phyloP scores from a whole-genome alignment of 2,888 invertebrate genomes.

The Agonopterix alstromeriana region DNA sequence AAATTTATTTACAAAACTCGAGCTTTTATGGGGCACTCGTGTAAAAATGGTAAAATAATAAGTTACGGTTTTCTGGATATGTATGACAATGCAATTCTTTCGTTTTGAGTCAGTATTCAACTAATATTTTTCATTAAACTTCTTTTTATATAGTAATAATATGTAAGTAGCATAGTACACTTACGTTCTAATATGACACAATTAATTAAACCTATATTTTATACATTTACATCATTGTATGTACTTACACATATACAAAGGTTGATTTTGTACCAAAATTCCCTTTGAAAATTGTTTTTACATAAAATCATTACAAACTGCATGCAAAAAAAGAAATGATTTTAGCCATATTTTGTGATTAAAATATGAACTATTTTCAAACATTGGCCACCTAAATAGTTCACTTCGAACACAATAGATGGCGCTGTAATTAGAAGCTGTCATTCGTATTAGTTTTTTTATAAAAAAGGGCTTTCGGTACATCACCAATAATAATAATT shows the following conservation, averaged over 20 bases:
- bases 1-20: conserved; percentile 63
- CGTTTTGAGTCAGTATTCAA: conserved; percentile 54
- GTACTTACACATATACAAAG: conserved; percentile 71
- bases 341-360: too few relatives aligned
- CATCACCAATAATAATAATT: conserved; percentile 41
- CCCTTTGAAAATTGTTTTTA: conserved; percentile 11
- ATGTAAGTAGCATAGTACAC: conserved; percentile 74
- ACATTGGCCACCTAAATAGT: background rate
- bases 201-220: conserved; percentile 69
- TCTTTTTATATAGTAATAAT: conserved; percentile 65
- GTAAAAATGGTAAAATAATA: conserved; percentile 7
- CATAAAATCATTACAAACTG: too few relatives aligned
- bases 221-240: conserved; percentile 65
- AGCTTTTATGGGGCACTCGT: conserved; percentile 4
- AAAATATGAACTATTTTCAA: too few relatives aligned
- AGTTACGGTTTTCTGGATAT: conserved; percentile 4
- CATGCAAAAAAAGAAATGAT: too few relatives aligned
- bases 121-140: conserved; percentile 62
- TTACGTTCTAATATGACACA: conserved; percentile 74
- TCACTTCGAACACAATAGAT: conserved; percentile 9
- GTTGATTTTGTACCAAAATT: conserved; percentile 38
- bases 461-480: conserved; percentile 34
- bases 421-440: conserved; percentile 12
- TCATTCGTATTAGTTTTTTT: background rate
- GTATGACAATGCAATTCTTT: conserved; percentile 20